A percentile compares a stretch with the other conserved stretches of the same genome.
Evolutionary conservation across 2,113 vertebrate genomes (phyloP).

Genomic region (Antigone vipio): DNA sequence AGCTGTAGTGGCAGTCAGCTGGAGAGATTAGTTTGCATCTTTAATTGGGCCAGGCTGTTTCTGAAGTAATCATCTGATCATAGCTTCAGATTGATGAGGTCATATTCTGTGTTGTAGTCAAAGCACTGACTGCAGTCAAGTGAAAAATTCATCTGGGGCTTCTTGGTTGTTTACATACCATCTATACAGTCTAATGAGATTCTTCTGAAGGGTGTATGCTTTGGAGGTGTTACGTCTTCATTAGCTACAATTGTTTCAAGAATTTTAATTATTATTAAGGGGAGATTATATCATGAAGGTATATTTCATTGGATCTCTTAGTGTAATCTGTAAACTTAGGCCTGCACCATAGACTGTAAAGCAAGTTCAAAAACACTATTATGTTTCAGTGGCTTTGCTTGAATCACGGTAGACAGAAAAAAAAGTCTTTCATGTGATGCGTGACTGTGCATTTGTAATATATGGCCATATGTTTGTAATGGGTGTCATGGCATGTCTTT

Average conservation of each 20-base stretch:
- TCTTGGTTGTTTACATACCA: neutral
- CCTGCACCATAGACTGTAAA: neutral
- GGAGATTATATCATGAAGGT: neutral
- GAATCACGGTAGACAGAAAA: neutral
- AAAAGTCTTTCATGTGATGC: neutral
- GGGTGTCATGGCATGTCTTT: neutral
- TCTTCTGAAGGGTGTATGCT: neutral
- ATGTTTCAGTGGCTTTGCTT: neutral
- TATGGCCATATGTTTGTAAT: neutral
- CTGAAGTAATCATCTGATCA: neutral
- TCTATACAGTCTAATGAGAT: neutral
- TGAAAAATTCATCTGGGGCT: neutral
- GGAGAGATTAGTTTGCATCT: neutral
- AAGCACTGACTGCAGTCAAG: neutral
- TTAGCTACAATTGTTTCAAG: neutral
- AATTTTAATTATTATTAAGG: neutral
- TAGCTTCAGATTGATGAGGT: neutral
- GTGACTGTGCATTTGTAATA: neutral
- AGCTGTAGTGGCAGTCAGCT: neutral
- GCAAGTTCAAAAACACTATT: fast-evolving
- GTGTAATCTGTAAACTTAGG: neutral
- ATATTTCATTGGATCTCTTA: neutral
- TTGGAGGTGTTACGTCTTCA: neutral
- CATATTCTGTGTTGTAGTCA: neutral
- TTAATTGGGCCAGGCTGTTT: neutral